These are phyloP conservation scores for Lepidotrigona ventralis DNA, from an alignment of 1,140 invertebrate genomes.

Conservation along the genomic window DNA sequence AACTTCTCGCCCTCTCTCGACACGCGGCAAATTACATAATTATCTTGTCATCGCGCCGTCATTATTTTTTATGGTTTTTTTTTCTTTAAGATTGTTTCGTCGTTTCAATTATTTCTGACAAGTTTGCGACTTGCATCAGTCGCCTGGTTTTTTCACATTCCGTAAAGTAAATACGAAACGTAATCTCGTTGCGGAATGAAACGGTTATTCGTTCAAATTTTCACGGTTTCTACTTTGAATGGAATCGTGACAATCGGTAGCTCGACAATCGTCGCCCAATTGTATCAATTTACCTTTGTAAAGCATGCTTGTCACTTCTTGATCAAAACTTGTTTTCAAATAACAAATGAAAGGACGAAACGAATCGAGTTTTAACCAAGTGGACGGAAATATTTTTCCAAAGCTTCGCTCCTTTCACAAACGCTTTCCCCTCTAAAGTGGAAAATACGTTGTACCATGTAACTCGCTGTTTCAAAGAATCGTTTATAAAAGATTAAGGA, in stretches of 20 bases:
- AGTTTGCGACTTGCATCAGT: neutral
- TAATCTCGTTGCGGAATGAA: neutral
- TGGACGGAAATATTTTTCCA: neutral
- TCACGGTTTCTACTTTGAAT: neutral
- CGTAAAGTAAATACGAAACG: neutral
- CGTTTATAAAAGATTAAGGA: constrained; percentile 12
- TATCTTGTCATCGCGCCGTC: neutral
- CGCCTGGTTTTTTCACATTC: neutral
- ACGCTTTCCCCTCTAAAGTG: neutral
- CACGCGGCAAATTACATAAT: neutral
- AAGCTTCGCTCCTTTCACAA: neutral
- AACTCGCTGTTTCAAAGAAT: neutral
- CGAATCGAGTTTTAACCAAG: too few relatives aligned
- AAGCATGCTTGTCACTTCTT: neutral
- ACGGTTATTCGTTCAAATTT: neutral
- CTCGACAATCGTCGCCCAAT: neutral
- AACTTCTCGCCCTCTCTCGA: neutral
- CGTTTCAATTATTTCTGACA: neutral
- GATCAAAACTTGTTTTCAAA: neutral
- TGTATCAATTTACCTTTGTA: neutral
- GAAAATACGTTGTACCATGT: neutral
- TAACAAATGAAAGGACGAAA: too few relatives aligned
- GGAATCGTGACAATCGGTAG: neutral
- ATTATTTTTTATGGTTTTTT: neutral
- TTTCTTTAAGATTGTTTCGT: neutral